Conservation (phyloP, 1,140 invertebrate species). For the Cotesia vestalis region DNA sequence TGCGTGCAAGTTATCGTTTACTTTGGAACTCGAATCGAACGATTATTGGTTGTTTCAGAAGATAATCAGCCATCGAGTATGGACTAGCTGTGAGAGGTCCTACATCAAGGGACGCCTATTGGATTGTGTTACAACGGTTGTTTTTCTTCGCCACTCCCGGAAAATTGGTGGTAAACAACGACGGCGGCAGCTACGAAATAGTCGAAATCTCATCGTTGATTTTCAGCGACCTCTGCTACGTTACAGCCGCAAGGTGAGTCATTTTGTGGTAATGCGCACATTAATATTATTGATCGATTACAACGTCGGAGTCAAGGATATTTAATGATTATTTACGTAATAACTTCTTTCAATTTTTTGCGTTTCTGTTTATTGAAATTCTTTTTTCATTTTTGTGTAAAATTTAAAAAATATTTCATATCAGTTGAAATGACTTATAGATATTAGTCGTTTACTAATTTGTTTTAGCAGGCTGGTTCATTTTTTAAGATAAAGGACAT, state of each 20-base stretch:
- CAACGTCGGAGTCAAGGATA: neutral
- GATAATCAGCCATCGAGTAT: slow-evolving; percentile 55
- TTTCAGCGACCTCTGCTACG: slow-evolving; percentile 56
- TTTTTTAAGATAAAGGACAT: too few species aligned
- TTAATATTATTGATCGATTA: neutral
- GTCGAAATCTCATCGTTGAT: slow-evolving; percentile 35
- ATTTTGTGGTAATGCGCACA: slow-evolving; percentile 25
- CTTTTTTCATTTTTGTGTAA: too few species aligned
- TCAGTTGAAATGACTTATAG: too few species aligned
- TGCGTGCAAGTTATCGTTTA: slow-evolving; percentile 8
- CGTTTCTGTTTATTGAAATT: too few species aligned
- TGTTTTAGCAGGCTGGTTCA: too few species aligned
- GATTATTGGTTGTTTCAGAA: slow-evolving; percentile 59
- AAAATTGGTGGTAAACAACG: neutral
- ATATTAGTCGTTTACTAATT: too few species aligned
- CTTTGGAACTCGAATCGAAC: slow-evolving; percentile 49
- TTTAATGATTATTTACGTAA: too few species aligned
- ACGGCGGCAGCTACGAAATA: slow-evolving; percentile 35
- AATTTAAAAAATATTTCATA: too few species aligned
- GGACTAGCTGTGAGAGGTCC: slow-evolving; percentile 53
- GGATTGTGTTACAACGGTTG: neutral
- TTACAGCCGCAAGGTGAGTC: slow-evolving; percentile 65
- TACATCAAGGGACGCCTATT: slow-evolving; percentile 36
- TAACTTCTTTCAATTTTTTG: too few species aligned
- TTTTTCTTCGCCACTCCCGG: neutral